phyloP scores from a whole-genome alignment of 2,113 vertebrate species.

The Cinclus mexicanus region DNA sequence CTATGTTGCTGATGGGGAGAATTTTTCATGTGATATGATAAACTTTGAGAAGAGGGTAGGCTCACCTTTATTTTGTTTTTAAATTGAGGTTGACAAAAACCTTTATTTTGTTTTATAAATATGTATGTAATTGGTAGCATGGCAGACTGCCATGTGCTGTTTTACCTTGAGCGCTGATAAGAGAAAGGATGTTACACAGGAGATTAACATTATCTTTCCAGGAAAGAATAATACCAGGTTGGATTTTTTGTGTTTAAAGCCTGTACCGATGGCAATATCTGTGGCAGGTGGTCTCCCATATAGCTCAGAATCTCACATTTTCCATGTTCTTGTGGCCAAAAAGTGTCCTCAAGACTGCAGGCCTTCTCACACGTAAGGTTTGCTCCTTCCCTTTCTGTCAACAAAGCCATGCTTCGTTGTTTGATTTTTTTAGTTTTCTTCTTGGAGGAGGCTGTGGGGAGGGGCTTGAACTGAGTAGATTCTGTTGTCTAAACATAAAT shows the following conservation, averaged over 20 bases:
- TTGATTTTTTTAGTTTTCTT: background rate
- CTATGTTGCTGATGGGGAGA: conserved; percentile 18
- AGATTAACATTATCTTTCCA: conserved; percentile 46
- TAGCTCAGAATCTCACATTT: background rate
- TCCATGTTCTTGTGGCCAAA: background rate
- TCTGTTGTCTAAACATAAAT: background rate
- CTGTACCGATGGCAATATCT: background rate
- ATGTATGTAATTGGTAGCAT: conserved; percentile 27
- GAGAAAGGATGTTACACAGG: background rate
- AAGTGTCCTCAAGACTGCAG: background rate
- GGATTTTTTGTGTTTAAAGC: background rate
- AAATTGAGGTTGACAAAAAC: conserved; percentile 40
- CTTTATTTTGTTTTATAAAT: conserved; percentile 48
- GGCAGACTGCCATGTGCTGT: background rate
- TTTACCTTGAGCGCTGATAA: conserved; percentile 8
- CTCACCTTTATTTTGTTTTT: conserved; percentile 35
- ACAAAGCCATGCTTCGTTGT: background rate
- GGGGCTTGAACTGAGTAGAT: background rate
- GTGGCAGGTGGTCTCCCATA: background rate
- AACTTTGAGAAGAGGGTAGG: background rate
- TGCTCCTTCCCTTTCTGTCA: background rate
- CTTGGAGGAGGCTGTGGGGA: background rate
- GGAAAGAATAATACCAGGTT: background rate
- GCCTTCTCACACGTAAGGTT: background rate
- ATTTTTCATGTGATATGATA: conserved; percentile 5